Conservation (phyloP, 2,888 invertebrate genomes). For the Dicyrtoma fusca region DNA sequence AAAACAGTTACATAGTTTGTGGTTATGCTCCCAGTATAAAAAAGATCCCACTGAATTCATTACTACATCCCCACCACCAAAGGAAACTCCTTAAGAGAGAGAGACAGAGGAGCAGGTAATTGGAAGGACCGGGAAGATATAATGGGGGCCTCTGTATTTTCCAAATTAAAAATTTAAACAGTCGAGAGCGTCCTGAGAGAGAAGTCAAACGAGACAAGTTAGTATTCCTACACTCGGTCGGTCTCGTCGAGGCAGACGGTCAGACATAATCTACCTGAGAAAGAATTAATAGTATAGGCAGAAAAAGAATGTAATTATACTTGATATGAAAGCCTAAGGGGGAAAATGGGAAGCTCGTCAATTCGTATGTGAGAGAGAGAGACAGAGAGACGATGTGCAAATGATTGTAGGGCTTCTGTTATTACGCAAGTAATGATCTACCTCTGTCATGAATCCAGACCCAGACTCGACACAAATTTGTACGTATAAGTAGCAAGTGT, state of each 20-base stretch:
- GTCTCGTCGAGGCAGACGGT: neutral
- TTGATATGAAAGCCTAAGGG: constrained; percentile 20
- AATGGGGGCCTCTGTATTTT: no score
- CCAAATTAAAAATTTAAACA: neutral
- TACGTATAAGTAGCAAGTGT: neutral
- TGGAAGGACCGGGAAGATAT: no score
- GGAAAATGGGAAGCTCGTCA: constrained; percentile 34
- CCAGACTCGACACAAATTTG: no score
- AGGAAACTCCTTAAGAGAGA: neutral
- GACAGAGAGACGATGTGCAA: constrained; percentile 34
- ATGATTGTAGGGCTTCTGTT: constrained; percentile 37
- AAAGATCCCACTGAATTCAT: no score
- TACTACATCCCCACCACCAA: no score
- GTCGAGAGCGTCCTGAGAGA: constrained; percentile 5
- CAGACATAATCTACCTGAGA: no score
- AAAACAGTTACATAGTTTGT: no score
- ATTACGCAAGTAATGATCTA: constrained; percentile 33
- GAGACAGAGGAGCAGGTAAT: neutral
- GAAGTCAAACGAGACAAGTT: constrained; percentile 13
- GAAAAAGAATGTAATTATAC: constrained; percentile 21
- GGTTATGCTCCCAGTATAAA: no score
- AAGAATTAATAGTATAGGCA: neutral
- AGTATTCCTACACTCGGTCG: neutral
- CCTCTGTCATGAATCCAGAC: constrained; percentile 27
- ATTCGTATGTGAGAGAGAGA: constrained; percentile 31